Evolutionary conservation across 2,888 invertebrate genomes (phyloP), one percentile per base, ranked within the genome.

Genomic region (Doris montereyensis): DNA sequence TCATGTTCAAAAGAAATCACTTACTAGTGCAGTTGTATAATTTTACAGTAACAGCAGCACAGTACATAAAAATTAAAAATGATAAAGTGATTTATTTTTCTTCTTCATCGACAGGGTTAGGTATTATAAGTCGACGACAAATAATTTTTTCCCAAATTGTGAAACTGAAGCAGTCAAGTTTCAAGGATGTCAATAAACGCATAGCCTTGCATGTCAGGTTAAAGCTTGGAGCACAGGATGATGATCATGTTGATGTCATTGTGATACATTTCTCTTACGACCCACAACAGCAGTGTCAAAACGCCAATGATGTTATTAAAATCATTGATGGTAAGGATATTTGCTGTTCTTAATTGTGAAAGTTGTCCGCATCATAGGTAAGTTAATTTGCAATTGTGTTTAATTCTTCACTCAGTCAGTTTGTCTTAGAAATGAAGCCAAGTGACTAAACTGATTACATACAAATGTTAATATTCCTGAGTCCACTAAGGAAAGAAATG

Each of bases 211-310:
- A 87, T 79, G 86, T 83, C 4, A 80, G 80, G 26, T 70, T 88
- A 5, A 67, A 80, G 41, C 32, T 85, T 0, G 76, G 75, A 5
- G 52, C 77, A 3, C 74, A 78, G 3, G 74, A 34, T 0, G 32
- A 34, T 3, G 76, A 71, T 30, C 13, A 32, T 60, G 24, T 81
- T 5, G 83, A 86, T 81, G 58, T 89, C 2, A 73, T 86, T 52
- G 85, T 85, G 4, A 85, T 87, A 4, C 89, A 89, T 71, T 83
- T 89, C 65, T 89, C 89, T 2, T 89, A 89, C 76, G 85, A 88
- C 74, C 81, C 87, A 74, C 83, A 84, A 35, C 88, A 89, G 80
- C 89, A 89, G 80, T 89, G 89, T 83, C 81, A 81, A 62, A 89
- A 89, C 81, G 85, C 86, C 30, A 84, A 82, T 74, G 86, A 87